Evolutionary conservation across 2,113 vertebrate genomes (phyloP), one percentile per base, ranked within the genome.

Genomic region (Corydoras sp.): DNA sequence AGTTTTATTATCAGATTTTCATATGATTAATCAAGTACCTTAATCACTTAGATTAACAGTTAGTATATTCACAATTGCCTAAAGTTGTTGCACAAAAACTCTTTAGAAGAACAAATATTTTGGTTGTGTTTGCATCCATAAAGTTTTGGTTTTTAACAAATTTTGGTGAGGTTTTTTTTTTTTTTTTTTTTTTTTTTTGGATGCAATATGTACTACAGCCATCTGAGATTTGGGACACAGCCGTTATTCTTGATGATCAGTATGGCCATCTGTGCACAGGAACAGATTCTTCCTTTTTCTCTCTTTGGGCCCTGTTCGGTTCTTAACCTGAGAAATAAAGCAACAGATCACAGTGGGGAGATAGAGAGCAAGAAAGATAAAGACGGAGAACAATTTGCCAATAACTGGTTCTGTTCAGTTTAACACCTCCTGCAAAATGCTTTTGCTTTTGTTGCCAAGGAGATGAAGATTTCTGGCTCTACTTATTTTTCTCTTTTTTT

Each of bases 361-460:
- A 69, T 24, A 18, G 48, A 14, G 58, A 65, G 62, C 54, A 56
- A 15, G 11, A 71, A 2, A 8, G 24, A 51, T 4, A 11, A 61
- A 60, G 69, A 18, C 49, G 59, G 53, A 32, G 24, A 58, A 63
- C 54, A 50, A 73, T 79, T 69, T 58, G 67, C 70, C 69, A 43
- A 18, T 32, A 55, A 62, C 55, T 72, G 74, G 49, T 65, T 65
- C 72, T 50, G 63, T 53, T 67, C 65, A 68, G 35, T 71, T 71
- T 63, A 78, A 68, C 62, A 72, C 77, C 78, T 80, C 65, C 61
- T 77, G 77, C 68, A 63, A 81, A 81, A 82, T 78, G 78, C 65
- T 29, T 71, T 77, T 78, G 77, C 77, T 76, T 73, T 72, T 31
- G 86, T 89, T 83, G 83, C 81, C 85, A 85, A 77, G 87, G 88